These are phyloP conservation scores for Aphyosemion australe DNA, from an alignment of 2,113 vertebrate species.

Conservation along the genomic window DNA sequence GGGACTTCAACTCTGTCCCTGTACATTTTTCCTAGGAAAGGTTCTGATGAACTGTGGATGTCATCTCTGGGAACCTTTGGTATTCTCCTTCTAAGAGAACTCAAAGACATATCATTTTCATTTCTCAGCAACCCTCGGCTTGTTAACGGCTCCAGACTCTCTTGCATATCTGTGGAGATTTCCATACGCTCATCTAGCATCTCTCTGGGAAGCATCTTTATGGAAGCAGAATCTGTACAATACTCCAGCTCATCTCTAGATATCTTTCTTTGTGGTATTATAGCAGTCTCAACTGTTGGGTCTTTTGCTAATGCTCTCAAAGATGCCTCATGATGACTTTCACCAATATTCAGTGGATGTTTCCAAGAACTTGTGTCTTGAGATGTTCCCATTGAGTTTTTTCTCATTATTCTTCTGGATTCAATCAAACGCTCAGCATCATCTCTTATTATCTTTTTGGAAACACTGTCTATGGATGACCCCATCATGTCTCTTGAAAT, in stretches of 20 bases:
- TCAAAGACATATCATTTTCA: constrained; percentile 49
- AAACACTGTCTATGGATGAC: constrained; percentile 51
- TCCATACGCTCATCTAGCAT: constrained; percentile 43
- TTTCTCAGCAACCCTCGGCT: constrained; percentile 45
- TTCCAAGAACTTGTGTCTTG: constrained; percentile 55
- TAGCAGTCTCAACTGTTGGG: constrained; percentile 36
- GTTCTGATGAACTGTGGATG: constrained; percentile 48
- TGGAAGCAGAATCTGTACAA: constrained; percentile 40
- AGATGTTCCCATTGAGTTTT: constrained; percentile 48
- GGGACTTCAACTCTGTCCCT: constrained; percentile 55
- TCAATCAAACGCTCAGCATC: constrained; percentile 53
- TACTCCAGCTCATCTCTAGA: constrained; percentile 69
- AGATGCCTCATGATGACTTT: constrained; percentile 51
- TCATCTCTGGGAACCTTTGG: constrained; percentile 45
- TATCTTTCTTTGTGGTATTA: constrained; percentile 51
- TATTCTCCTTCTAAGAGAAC: constrained; percentile 53
- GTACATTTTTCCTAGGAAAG: constrained; percentile 42
- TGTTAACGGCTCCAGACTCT: constrained; percentile 42
- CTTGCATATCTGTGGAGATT: constrained; percentile 41
- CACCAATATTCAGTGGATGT: constrained; percentile 38
- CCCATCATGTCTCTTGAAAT: constrained; percentile 61
- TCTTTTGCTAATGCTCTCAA: constrained; percentile 44
- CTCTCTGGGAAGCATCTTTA: constrained; percentile 54
- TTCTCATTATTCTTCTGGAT: constrained; percentile 51
- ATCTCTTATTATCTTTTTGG: constrained; percentile 56